Evolutionary conservation across 2,888 invertebrate genomes (phyloP).

Genomic region (Thecophora atra): DNA sequence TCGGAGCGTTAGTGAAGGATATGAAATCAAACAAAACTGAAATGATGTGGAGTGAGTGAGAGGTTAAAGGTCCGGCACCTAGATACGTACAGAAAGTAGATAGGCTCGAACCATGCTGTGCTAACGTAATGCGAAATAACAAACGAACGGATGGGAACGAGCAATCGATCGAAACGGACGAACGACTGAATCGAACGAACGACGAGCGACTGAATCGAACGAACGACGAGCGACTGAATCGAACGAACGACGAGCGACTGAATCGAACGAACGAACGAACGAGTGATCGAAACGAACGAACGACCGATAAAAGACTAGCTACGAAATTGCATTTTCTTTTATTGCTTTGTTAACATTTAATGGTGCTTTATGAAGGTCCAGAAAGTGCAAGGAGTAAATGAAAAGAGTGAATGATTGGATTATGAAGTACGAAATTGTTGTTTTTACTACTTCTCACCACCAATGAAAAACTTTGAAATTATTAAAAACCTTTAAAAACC

Average conservation of each 20-base stretch:
- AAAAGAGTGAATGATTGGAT: not conserved
- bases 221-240: too few species aligned
- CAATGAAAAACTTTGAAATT: not conserved
- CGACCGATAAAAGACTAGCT: slow-evolving; percentile 23
- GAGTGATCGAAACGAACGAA: slow-evolving; percentile 34
- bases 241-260: too few species aligned
- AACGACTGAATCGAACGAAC: slow-evolving; percentile 34
- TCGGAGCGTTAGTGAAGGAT: slow-evolving; percentile 25
- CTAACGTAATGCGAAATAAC: too few species aligned
- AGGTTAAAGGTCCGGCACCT: slow-evolving; percentile 10
- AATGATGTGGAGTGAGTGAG: slow-evolving; percentile 23
- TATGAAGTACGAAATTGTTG: not conserved
- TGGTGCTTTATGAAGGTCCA: not conserved
- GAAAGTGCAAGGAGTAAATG: not conserved
- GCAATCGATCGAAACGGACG: too few species aligned
- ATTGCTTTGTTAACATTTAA: too few species aligned
- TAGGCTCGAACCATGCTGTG: slow-evolving; percentile 17
- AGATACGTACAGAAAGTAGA: not conserved
- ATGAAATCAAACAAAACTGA: slow-evolving; percentile 30
- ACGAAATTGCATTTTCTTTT: slow-evolving; percentile 4
- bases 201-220: too few species aligned
- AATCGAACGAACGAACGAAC: slow-evolving; percentile 31
- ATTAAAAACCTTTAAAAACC: not conserved
- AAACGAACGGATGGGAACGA: too few species aligned
- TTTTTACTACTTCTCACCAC: not conserved